Evolutionary conservation across 2,113 vertebrate genomes (phyloP).

Genomic region (Hyaena hyaena): DNA sequence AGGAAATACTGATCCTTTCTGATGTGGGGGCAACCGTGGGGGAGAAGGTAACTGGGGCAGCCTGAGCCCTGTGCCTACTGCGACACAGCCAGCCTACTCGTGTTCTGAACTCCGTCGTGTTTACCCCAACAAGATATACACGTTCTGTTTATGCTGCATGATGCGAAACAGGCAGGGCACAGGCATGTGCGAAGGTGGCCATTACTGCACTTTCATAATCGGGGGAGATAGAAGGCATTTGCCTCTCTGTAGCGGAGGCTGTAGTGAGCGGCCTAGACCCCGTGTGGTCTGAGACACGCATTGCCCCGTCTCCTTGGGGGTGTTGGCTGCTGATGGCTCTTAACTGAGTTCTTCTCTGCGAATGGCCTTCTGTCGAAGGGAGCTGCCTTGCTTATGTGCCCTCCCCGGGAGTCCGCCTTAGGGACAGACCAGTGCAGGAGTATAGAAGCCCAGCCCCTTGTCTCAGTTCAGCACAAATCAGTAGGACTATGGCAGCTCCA

Average conservation of each 20-base stretch:
- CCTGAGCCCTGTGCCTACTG: no score
- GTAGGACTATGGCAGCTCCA: neutral
- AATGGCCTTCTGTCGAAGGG: neutral
- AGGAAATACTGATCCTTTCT: neutral
- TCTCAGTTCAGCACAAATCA: neutral
- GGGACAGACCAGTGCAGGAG: neutral
- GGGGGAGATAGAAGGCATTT: neutral
- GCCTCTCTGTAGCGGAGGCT: neutral
- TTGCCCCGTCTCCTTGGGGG: neutral
- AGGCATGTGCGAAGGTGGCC: neutral
- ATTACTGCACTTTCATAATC: no score
- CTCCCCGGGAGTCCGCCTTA: neutral
- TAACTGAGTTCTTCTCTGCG: neutral
- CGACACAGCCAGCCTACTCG: neutral
- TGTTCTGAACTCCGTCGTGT: neutral
- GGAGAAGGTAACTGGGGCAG: neutral
- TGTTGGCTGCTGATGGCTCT: neutral
- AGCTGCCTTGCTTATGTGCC: neutral
- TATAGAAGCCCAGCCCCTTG: neutral
- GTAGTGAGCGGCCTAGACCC: neutral
- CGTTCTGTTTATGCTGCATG: neutral
- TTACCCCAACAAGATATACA: neutral
- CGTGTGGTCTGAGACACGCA: neutral
- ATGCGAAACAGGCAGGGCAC: neutral
- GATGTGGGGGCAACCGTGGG: rapidly evolving